These are phyloP conservation scores for Brachionus paranguensis DNA, from an alignment of 1,140 invertebrate genomes.

Conservation along the genomic window DNA sequence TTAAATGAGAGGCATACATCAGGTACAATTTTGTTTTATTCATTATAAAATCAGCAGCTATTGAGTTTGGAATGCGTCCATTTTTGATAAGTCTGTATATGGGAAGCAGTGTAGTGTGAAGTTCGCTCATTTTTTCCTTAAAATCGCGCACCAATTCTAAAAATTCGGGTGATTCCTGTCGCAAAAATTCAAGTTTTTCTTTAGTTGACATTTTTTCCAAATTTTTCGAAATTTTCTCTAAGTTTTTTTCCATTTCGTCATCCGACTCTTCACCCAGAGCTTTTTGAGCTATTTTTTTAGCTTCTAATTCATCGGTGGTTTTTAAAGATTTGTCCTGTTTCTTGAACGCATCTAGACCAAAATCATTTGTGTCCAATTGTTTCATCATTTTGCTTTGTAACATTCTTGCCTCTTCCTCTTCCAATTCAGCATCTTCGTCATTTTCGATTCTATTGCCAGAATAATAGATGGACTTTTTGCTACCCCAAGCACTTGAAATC, in stretches of 20 bases:
- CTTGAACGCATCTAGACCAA: conserved; percentile 65
- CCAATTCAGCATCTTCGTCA: conserved; percentile 67
- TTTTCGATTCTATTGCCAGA: conserved; percentile 82
- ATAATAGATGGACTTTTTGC: conserved; percentile 68
- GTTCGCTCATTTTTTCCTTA: conserved; percentile 63
- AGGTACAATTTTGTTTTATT: conserved; percentile 45
- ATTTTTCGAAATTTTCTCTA: conserved; percentile 64
- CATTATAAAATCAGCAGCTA: conserved; percentile 3
- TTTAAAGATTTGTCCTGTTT: conserved; percentile 41
- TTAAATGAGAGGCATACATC: conserved; percentile 75
- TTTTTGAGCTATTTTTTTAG: background rate
- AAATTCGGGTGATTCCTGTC: conserved; percentile 79
- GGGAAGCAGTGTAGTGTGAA: conserved; percentile 63
- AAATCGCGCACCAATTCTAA: conserved; percentile 68
- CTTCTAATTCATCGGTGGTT: conserved; percentile 27
- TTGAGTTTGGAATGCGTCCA: conserved; percentile 55
- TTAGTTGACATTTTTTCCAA: conserved; percentile 67
- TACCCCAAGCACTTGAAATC: conserved; percentile 72
- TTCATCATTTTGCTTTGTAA: conserved; percentile 71
- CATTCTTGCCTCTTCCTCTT: conserved; percentile 75
- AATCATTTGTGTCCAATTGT: conserved; percentile 74
- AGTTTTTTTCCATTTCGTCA: conserved; percentile 48
- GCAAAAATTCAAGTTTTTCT: conserved; percentile 67
- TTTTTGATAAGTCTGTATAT: conserved; percentile 63
- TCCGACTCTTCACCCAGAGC: conserved; percentile 47